phyloP scores from a whole-genome alignment of 2,888 invertebrate species.

The Habroteleia sp. region DNA sequence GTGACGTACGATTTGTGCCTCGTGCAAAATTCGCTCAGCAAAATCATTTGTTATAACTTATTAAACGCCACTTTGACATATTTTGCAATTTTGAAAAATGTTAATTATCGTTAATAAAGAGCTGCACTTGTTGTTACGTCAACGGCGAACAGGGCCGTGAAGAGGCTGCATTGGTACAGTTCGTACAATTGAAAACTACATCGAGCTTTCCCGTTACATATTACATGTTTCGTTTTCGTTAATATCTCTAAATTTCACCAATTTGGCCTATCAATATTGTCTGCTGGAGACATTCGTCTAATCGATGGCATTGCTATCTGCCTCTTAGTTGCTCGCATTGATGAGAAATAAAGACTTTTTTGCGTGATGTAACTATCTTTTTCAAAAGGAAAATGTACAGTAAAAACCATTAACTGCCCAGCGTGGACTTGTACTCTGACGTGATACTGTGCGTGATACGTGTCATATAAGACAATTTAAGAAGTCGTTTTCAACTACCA shows the following conservation, averaged over 20 bases:
- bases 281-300: not conserved
- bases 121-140: conserved; percentile 80
- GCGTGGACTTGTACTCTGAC: conserved; percentile 14
- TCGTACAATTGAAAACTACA: conserved; percentile 66
- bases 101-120: conserved; percentile 81
- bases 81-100: conserved; percentile 72
- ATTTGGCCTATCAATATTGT: no score
- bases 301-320: conserved; percentile 2
- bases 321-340: not conserved
- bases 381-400: conserved; percentile 63
- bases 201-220: conserved; percentile 64
- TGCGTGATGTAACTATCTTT: conserved; percentile 48
- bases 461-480: no score
- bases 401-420: conserved; percentile 61
- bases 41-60: conserved; percentile 45
- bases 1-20: not conserved
- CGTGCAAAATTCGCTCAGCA: not conserved
- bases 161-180: conserved; percentile 77
- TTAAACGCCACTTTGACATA: conserved; percentile 20
- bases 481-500: no score
- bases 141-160: conserved; percentile 80
- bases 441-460: no score
- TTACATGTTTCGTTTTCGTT: conserved; percentile 63
- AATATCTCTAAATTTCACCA: conserved; percentile 1
- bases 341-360: conserved; percentile 30